Conservation (phyloP, 2,797 vertebrate genomes). For the Dendrocincla fuliginosa region DNA sequence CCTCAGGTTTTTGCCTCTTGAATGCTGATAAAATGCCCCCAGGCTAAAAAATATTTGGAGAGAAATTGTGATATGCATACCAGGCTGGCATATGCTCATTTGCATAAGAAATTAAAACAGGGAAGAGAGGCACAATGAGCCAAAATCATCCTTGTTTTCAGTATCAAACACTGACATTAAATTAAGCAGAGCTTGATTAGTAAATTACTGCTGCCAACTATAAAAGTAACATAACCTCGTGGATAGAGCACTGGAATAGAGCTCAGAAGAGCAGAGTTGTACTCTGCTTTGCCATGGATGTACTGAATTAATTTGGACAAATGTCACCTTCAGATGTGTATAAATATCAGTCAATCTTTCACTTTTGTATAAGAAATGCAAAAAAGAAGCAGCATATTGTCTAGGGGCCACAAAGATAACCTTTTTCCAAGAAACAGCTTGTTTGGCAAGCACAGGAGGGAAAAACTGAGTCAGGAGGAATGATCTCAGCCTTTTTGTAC, state of each 20-base stretch:
- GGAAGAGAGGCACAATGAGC: not conserved
- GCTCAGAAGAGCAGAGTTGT: not conserved
- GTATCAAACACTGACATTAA: not conserved
- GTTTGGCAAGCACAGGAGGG: constrained; percentile 46
- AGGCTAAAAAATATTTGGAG: not conserved
- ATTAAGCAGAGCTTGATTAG: not conserved
- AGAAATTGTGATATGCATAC: not conserved
- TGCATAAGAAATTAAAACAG: not conserved
- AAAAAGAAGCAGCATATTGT: constrained; percentile 8
- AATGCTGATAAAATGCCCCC: not conserved
- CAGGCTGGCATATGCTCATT: not conserved
- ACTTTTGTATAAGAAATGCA: constrained; percentile 23
- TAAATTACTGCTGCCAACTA: not conserved
- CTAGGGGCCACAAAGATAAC: not conserved
- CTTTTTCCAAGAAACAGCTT: constrained; percentile 13
- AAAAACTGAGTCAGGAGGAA: constrained; percentile 46
- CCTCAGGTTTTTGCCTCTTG: not conserved
- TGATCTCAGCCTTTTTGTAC: constrained; percentile 36
- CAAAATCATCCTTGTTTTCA: not conserved
- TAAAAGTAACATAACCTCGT: not conserved
- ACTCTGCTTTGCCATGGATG: not conserved
- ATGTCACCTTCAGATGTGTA: not conserved
- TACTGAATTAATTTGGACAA: not conserved
- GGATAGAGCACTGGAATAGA: not conserved
- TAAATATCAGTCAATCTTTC: not conserved